Conservation (phyloP, 2,888 invertebrate genomes). For the Stictocephala bisonia region DNA sequence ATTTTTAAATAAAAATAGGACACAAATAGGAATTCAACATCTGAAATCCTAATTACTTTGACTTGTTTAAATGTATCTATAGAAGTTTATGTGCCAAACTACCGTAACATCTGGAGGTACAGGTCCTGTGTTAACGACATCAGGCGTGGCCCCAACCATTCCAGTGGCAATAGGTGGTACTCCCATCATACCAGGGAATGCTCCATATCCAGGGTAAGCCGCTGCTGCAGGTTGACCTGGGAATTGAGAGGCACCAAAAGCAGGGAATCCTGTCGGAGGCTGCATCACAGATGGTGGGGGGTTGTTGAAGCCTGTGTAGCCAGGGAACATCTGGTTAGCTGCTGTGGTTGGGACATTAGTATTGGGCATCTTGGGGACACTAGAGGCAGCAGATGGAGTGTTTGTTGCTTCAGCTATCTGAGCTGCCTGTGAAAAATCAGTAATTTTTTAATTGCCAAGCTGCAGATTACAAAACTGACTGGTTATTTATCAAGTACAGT, state of each 20-base stretch:
- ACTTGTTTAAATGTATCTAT: no score
- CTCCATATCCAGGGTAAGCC: slow-evolving; percentile 5
- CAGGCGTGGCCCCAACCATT: slow-evolving; percentile 19
- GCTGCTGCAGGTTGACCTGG: slow-evolving; percentile 26
- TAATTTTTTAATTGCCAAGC: no score
- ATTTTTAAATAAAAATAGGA: no score
- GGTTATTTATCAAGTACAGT: no score
- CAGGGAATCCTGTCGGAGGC: slow-evolving; percentile 15
- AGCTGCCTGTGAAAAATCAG: slow-evolving; percentile 17
- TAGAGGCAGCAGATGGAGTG: slow-evolving; percentile 14
- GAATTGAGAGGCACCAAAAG: neutral
- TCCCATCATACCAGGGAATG: slow-evolving; percentile 28
- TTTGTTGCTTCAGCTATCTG: slow-evolving; percentile 36
- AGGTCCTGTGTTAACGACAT: slow-evolving; percentile 2
- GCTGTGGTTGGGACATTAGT: slow-evolving; percentile 61
- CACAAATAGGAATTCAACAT: no score
- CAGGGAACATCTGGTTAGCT: neutral
- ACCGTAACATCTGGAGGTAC: slow-evolving; percentile 11
- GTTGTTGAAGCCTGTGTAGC: neutral
- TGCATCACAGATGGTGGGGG: slow-evolving; percentile 34
- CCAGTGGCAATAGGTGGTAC: neutral
- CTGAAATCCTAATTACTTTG: no score
- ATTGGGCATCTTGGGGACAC: slow-evolving; percentile 58
- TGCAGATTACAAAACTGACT: no score
- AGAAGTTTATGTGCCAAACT: no score